Conservation (phyloP, 2,888 invertebrate genomes). For the Lochmaea capreae region DNA sequence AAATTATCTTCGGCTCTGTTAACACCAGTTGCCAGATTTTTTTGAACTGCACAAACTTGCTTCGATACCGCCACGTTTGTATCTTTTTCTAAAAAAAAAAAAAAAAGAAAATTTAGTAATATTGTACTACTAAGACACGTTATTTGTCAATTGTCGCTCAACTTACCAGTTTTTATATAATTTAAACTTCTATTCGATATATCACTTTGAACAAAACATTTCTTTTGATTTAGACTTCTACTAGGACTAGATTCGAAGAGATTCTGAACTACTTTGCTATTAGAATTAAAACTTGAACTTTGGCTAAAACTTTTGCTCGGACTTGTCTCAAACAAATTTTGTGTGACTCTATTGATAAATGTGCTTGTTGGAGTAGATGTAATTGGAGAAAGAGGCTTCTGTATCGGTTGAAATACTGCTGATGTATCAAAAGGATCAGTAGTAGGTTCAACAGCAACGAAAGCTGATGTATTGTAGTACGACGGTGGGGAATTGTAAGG, state of each 20-base stretch:
- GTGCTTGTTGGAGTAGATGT: slow-evolving; percentile 23
- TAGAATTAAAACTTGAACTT: background rate
- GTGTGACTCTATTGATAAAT: slow-evolving; percentile 16
- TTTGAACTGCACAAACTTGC: slow-evolving; percentile 48
- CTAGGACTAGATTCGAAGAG: slow-evolving; percentile 24
- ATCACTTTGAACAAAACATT: slow-evolving; percentile 51
- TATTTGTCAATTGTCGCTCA: no score
- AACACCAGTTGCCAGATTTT: slow-evolving; percentile 44
- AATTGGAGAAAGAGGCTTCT: slow-evolving; percentile 25
- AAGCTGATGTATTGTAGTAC: slow-evolving; percentile 67
- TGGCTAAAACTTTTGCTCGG: background rate
- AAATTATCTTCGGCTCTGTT: slow-evolving; percentile 34
- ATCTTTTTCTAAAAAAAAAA: slow-evolving; percentile 28
- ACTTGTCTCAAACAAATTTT: slow-evolving; percentile 27
- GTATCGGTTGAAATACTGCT: slow-evolving; percentile 42
- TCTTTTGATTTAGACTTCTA: slow-evolving; percentile 15
- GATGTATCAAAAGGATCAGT: slow-evolving; percentile 79
- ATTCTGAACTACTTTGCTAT: slow-evolving; percentile 17
- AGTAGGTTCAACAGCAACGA: slow-evolving; percentile 38
- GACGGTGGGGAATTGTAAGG: slow-evolving; percentile 70
- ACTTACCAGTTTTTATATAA: slow-evolving; percentile 41
- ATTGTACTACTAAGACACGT: no score
- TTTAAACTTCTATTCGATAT: slow-evolving; percentile 53
- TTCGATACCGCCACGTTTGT: slow-evolving; percentile 48
- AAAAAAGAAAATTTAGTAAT: background rate